Evolutionary conservation across 2,797 vertebrate genomes (phyloP), one percentile per base, ranked within the genome.

Genomic region (Phylloscopus collybita): DNA sequence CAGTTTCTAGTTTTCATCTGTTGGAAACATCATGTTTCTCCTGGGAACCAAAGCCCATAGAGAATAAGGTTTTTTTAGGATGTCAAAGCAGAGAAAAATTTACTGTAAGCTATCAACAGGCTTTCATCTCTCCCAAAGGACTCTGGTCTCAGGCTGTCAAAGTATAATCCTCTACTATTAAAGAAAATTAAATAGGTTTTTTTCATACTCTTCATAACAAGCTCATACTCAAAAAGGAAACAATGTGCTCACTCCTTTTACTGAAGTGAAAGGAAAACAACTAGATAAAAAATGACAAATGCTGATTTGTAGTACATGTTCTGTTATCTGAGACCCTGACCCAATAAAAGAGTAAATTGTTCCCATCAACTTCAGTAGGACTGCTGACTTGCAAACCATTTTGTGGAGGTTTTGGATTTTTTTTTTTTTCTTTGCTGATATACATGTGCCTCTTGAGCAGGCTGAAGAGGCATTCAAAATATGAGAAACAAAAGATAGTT

Each of bases 371-470:
- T 78, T 94, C 57, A 76, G 18, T 21, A 82, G 60, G 54, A 84
- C 16, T 53, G 16, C 40, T 71, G 49, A 71, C 6, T 71, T 59
- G 30, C 13, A 53, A 18, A 66, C 4, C 5, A 61, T 42, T 64
- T 40, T 47, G 42, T 27, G 34, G 7, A 49, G 7, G 23, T 69
- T 44, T 47, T 14, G 13, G 19, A 12, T 0, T 8, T 1, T 2
- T 38, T 69, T 82, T 44, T 42, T 27, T 27, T n/a, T 10, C 16
- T 49, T 69, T 67, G 4, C 42, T 86, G 34, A 72, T 80, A 61
- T 11, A 49, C 20, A n/a, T 3, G 1, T 36, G 20, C 11, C 44
- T 82, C 51, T 83, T 56, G 23, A 82, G 72, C 16, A 75, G 19
- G 64, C 14, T 42, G 23, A 80, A 75, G 23, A 18, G 7, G 22